Conservation (phyloP, 2,888 invertebrate species). For the Drosophila meridionalis region DNA sequence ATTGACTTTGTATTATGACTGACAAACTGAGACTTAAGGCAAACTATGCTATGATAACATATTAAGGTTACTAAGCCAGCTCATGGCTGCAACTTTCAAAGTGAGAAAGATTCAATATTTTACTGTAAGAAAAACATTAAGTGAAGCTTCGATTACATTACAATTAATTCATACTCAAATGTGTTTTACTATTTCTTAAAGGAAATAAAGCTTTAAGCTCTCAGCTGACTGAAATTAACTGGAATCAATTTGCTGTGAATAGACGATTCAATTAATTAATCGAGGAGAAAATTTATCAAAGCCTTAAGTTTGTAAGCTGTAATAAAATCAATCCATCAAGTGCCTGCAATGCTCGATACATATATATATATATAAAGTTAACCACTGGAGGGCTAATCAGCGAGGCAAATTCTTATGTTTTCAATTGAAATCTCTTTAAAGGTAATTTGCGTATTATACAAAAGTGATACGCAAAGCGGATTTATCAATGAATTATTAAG, state of each 20-base stretch:
- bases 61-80: neutral
- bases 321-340: conserved; percentile 4
- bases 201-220: neutral
- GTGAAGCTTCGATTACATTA: neutral
- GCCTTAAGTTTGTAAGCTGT: neutral
- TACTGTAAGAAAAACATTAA: neutral
- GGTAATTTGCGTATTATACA: neutral
- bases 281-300: neutral
- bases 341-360: neutral
- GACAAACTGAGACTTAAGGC: neutral
- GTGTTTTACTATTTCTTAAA: neutral
- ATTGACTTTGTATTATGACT: neutral
- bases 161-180: neutral
- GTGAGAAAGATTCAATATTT: neutral
- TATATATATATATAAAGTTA: neutral
- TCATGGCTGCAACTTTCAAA: neutral
- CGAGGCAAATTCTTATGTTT: neutral
- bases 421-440: neutral
- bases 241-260: conserved; percentile 1
- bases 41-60: too few relatives aligned
- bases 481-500: neutral
- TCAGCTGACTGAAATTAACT: neutral
- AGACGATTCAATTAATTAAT: neutral
- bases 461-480: neutral
- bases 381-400: neutral